These are phyloP conservation scores for Chrysomela aeneicollis DNA, from an alignment of 2,888 invertebrate species.

Conservation along the genomic window DNA sequence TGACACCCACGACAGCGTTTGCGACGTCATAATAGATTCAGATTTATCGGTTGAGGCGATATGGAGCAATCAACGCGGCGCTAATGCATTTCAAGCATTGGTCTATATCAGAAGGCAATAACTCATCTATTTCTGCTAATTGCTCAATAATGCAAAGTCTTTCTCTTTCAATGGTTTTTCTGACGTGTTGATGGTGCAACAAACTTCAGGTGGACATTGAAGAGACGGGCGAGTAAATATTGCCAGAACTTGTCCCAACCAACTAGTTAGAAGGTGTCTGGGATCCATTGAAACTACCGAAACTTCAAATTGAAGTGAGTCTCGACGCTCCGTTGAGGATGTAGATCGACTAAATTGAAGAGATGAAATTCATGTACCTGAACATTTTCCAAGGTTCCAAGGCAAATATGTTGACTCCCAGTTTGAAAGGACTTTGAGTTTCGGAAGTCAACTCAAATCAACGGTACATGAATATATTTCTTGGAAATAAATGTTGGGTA, in stretches of 20 bases:
- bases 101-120: neutral
- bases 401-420: too few species aligned
- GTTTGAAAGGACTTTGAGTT: too few species aligned
- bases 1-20: slow-evolving; percentile 10
- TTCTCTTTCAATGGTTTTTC: too few species aligned
- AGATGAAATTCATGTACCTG: slow-evolving; percentile 1
- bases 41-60: neutral
- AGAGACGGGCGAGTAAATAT: neutral
- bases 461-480: too few species aligned
- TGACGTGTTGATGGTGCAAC: too few species aligned
- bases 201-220: neutral
- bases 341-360: neutral
- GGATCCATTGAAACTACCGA: neutral
- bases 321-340: neutral
- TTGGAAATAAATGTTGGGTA: too few species aligned
- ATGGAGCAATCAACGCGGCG: slow-evolving; percentile 13
- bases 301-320: slow-evolving; percentile 4
- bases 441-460: too few species aligned
- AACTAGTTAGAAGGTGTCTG: slow-evolving; percentile 3
- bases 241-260: neutral
- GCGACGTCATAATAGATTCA: neutral
- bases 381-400: too few species aligned
- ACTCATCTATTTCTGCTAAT: neutral
- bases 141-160: neutral
- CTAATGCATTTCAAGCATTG: slow-evolving; percentile 1